Conservation (phyloP, 2,113 vertebrate species). For the Pseudopipra pipra region DNA sequence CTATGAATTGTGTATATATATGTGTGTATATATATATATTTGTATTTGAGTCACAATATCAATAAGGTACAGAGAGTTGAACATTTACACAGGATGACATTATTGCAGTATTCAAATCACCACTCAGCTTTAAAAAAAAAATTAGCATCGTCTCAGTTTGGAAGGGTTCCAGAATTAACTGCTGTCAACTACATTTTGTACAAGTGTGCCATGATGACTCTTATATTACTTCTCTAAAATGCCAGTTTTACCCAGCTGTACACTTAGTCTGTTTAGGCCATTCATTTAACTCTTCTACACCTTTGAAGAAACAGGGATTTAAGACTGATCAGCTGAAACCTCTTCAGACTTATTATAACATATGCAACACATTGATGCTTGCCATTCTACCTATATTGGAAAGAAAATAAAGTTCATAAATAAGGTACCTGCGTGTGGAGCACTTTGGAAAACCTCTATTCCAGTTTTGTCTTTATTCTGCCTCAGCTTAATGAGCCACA, state of each 20-base stretch:
- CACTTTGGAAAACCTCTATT: background rate
- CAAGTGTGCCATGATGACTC: background rate
- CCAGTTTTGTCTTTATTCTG: conserved; percentile 30
- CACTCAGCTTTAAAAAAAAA: background rate
- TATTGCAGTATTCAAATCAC: background rate
- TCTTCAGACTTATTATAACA: background rate
- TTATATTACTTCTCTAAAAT: background rate
- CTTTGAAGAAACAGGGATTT: background rate
- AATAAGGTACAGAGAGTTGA: background rate
- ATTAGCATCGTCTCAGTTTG: background rate
- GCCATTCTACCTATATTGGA: background rate
- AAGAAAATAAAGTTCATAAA: background rate
- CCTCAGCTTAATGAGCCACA: conserved; percentile 6
- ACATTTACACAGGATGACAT: too few relatives aligned
- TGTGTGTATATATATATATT: background rate
- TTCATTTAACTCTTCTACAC: background rate
- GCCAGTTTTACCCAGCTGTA: background rate
- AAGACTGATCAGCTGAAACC: background rate
- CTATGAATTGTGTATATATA: background rate
- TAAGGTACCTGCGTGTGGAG: background rate
- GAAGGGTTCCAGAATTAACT: background rate
- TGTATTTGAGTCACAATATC: background rate
- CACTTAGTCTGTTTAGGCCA: background rate
- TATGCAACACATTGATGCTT: background rate
- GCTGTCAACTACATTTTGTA: background rate